Conservation (phyloP, 1,140 invertebrate genomes). For the Batillaria attramentaria region DNA sequence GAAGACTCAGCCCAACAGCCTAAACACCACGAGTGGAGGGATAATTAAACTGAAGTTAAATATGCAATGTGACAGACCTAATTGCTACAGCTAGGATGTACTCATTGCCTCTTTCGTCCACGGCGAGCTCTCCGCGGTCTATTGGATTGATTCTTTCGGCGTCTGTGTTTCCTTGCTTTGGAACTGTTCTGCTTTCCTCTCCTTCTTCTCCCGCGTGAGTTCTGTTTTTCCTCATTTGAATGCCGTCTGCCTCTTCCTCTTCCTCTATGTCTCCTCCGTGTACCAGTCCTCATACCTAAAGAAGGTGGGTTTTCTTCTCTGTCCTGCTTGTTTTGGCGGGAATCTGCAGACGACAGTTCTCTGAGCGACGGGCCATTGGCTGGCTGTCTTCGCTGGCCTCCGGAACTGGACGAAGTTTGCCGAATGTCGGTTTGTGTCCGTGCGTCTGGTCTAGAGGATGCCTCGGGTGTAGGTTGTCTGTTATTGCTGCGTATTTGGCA, state of each 20-base stretch:
- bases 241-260: not conserved
- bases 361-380: not conserved
- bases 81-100: too few species aligned
- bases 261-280: not conserved
- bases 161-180: not conserved
- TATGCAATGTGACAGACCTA: too few species aligned
- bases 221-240: too few species aligned
- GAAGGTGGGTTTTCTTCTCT: not conserved
- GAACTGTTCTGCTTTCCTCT: not conserved
- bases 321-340: not conserved
- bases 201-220: not conserved
- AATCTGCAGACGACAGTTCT: not conserved
- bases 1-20: too few species aligned
- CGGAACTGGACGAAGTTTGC: not conserved
- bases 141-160: not conserved
- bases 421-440: too few species aligned
- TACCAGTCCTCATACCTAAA: not conserved
- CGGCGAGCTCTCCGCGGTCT: too few species aligned
- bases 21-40: too few species aligned
- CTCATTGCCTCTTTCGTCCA: too few species aligned
- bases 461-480: not conserved
- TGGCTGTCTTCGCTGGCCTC: not conserved
- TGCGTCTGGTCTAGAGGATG: too few species aligned
- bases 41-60: too few species aligned
- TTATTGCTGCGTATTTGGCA: conserved; percentile 23